These are phyloP conservation scores for Drosophila carrolli DNA, from an alignment of 1,140 invertebrate genomes.

Conservation along the genomic window DNA sequence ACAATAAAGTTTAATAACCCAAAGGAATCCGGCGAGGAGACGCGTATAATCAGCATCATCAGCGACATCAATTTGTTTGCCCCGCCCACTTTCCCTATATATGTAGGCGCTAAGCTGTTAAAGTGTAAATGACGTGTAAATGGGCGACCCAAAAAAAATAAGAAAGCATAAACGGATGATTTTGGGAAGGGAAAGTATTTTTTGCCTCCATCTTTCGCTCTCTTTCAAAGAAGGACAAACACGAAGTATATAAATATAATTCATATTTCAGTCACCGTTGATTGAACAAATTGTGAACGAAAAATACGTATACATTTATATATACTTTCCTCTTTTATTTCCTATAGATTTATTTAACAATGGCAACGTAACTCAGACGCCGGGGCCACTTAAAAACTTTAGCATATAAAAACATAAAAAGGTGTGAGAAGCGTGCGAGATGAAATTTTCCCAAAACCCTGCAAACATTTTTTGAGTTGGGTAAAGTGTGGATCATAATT, in stretches of 20 bases:
- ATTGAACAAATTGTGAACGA: conserved; percentile 66
- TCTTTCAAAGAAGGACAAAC: conserved; percentile 30
- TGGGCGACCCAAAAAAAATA: conserved; percentile 44
- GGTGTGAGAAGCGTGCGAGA: conserved; percentile 44
- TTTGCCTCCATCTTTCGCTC: conserved; percentile 25
- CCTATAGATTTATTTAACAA: conserved; percentile 75
- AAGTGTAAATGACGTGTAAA: conserved; percentile 82
- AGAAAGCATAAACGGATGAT: conserved; percentile 12
- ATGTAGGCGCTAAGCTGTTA: conserved; percentile 72
- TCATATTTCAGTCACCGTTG: conserved; percentile 60
- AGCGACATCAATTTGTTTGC: conserved; percentile 67
- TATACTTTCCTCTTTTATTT: conserved; percentile 19
- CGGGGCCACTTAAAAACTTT: conserved; percentile 53
- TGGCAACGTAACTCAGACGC: conserved; percentile 24
- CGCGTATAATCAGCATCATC: conserved; percentile 78
- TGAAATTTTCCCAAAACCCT: conserved; percentile 1
- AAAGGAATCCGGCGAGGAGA: conserved; percentile 58
- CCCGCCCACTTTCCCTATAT: conserved; percentile 21
- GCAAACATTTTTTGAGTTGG: conserved; percentile 25
- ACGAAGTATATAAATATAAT: conserved; percentile 62
- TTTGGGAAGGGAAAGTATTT: conserved; percentile 30
- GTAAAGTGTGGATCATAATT: conserved; percentile 60
- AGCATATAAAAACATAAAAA: conserved; percentile 33
- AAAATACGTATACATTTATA: conserved; percentile 26
- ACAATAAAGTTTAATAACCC: conserved; percentile 81